Evolutionary conservation across 2,797 vertebrate genomes (phyloP).

Genomic region (Glyptemys insculpta): DNA sequence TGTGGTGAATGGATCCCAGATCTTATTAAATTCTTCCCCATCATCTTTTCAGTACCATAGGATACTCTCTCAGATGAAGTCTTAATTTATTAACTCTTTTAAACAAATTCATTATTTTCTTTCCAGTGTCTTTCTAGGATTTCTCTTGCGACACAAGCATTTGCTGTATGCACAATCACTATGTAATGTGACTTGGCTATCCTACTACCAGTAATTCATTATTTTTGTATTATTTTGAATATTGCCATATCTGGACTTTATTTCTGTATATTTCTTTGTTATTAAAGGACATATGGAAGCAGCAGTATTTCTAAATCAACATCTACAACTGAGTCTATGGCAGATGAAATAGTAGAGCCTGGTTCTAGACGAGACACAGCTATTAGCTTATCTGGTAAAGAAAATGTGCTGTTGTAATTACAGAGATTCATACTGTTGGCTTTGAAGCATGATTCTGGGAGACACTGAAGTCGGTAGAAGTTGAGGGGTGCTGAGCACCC

Average conservation of each 20-base stretch:
- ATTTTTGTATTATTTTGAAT: background rate
- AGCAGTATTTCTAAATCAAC: constrained; percentile 82
- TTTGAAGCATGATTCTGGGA: background rate
- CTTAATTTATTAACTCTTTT: background rate
- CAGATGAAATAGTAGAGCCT: constrained; percentile 82
- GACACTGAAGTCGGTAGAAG: background rate
- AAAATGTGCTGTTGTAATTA: background rate
- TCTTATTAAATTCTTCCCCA: background rate
- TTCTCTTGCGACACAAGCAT: background rate
- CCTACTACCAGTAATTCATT: background rate
- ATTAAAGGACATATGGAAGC: constrained; percentile 84
- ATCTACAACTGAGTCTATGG: constrained; percentile 76
- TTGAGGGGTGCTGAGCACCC: background rate
- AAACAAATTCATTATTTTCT: background rate
- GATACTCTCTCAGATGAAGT: background rate
- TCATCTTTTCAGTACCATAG: background rate
- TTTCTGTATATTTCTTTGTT: constrained; percentile 31
- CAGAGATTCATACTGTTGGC: rapidly evolving
- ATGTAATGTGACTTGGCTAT: background rate
- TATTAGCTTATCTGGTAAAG: constrained; percentile 82
- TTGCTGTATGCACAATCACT: background rate
- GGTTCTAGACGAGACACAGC: constrained; percentile 74
- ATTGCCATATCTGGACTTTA: background rate
- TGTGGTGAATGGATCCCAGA: background rate
- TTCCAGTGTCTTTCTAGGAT: background rate